phyloP scores from a whole-genome alignment of 2,888 invertebrate species.

The Amiota communis region DNA sequence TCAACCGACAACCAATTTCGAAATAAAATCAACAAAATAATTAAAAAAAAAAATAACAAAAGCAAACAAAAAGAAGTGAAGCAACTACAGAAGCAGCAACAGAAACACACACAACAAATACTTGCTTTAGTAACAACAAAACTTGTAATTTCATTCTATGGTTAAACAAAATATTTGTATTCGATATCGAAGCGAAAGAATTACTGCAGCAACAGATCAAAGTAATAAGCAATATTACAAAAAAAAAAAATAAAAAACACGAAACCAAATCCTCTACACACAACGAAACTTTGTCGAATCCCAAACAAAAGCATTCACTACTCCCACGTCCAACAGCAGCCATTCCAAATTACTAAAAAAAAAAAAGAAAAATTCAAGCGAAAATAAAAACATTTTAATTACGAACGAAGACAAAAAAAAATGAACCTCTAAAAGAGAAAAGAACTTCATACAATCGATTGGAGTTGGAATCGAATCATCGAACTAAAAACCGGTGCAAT shows the following conservation, averaged over 20 bases:
- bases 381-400: too few species aligned
- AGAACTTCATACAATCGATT: too few species aligned
- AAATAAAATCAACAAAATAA: conserved; percentile 13
- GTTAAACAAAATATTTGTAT: too few species aligned
- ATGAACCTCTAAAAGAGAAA: too few species aligned
- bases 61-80: conserved; percentile 35
- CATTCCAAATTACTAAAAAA: too few species aligned
- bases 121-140: conserved; percentile 21
- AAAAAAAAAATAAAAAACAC: not conserved
- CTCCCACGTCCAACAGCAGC: too few species aligned
- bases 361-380: too few species aligned
- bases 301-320: too few species aligned
- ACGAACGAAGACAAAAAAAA: too few species aligned
- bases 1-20: conserved; percentile 37
- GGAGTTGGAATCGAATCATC: too few species aligned
- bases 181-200: not conserved
- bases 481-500: too few species aligned
- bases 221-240: not conserved
- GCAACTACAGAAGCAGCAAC: not conserved
- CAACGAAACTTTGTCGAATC: not conserved
- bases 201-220: not conserved
- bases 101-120: conserved; percentile 2
- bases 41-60: conserved; percentile 42
- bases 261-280: conserved; percentile 2
- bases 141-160: not conserved